A percentile compares a stretch with the other conserved stretches of the same genome.
Conservation (phyloP, 1,140 invertebrate genomes). For the Nomia melanderi region DNA sequence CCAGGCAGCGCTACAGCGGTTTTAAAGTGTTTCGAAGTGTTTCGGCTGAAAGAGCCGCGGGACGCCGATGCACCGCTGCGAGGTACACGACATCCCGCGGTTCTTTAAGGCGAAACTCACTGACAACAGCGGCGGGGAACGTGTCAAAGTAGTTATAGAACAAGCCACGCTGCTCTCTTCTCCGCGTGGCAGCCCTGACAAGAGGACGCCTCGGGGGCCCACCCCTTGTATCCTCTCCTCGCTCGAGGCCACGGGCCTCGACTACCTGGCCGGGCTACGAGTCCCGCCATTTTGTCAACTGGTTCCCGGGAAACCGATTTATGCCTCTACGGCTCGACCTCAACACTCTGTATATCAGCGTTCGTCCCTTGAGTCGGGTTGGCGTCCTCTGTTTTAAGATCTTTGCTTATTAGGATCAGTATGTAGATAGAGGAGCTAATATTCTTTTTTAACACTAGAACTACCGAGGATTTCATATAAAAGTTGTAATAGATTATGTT, state of each 20-base stretch:
- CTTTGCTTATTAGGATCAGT: too few species aligned
- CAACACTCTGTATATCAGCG: too few species aligned
- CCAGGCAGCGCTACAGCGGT: background rate
- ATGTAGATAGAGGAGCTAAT: too few species aligned
- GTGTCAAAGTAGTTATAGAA: slow-evolving; percentile 76
- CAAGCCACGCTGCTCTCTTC: slow-evolving; percentile 48
- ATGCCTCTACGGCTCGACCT: too few species aligned
- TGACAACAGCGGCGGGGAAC: slow-evolving; percentile 71
- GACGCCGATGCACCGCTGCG: slow-evolving; percentile 46
- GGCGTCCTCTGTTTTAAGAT: too few species aligned
- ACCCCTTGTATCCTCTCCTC: slow-evolving; percentile 8
- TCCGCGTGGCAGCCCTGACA: slow-evolving; percentile 45
- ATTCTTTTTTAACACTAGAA: too few species aligned
- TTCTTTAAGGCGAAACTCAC: slow-evolving; percentile 68
- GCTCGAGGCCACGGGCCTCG: background rate
- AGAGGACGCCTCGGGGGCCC: slow-evolving; percentile 15
- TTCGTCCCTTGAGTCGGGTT: too few species aligned
- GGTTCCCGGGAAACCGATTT: slow-evolving; percentile 26
- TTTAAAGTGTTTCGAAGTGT: slow-evolving; percentile 59
- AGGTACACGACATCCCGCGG: slow-evolving; percentile 72
- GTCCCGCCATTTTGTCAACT: slow-evolving; percentile 4
- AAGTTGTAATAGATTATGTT: too few species aligned
- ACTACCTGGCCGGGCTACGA: background rate
- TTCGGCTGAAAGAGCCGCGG: slow-evolving; percentile 40
- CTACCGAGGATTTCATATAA: too few species aligned